phyloP scores from a whole-genome alignment of 2,113 vertebrate species.

The Hystrix brachyura region DNA sequence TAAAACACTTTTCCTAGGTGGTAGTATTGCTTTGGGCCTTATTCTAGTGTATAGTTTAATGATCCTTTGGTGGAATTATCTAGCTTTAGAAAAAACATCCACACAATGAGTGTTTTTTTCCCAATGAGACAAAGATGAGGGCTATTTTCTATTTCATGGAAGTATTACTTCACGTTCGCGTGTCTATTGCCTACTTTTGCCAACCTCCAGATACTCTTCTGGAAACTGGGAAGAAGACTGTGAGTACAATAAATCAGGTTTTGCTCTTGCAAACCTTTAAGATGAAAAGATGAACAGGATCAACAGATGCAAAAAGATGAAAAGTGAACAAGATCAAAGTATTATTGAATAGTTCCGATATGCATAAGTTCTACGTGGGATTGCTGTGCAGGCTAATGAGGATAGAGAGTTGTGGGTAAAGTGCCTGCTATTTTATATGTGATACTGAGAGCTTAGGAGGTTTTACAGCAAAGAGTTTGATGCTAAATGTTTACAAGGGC shows the following conservation, averaged over 20 bases:
- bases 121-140: background rate
- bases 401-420: background rate
- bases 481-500: background rate
- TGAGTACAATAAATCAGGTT: background rate
- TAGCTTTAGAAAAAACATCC: constrained; percentile 11
- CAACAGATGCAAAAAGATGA: too few species aligned
- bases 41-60: background rate
- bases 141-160: background rate
- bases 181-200: background rate
- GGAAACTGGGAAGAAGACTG: background rate
- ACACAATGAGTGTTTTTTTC: background rate
- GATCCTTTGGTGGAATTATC: background rate
- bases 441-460: background rate
- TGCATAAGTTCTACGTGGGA: background rate
- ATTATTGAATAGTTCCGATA: background rate
- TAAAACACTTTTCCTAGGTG: background rate
- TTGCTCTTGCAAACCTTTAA: background rate
- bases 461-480: background rate
- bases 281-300: background rate
- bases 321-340: background rate
- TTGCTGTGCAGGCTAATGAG: background rate
- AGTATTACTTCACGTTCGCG: background rate
- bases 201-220: background rate
- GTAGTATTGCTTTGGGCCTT: background rate
- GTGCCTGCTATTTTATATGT: background rate